phyloP scores from a whole-genome alignment of 2,113 vertebrate species.

The Calidris pugnax region DNA sequence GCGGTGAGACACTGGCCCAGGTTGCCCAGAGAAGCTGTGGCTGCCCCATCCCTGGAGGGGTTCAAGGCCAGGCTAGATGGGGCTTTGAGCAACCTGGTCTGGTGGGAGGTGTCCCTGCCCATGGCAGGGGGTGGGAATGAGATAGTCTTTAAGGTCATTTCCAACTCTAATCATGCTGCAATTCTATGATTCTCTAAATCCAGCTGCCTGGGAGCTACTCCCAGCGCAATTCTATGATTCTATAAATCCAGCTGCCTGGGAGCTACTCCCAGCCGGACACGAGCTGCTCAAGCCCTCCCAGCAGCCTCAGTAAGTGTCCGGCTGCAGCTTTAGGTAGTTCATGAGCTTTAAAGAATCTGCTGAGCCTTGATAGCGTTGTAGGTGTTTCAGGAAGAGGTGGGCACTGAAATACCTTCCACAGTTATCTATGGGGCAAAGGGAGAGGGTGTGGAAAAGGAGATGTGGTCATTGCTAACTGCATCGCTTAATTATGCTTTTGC shows the following conservation, averaged over 20 bases:
- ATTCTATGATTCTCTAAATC: not conserved
- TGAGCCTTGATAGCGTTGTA: rapidly evolving
- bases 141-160: not conserved
- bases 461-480: too few species aligned
- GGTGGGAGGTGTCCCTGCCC: not conserved
- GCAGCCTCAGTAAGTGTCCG: not conserved
- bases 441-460: not conserved
- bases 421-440: not conserved
- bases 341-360: not conserved
- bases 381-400: not conserved
- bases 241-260: not conserved
- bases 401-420: not conserved
- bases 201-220: not conserved
- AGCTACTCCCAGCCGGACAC: not conserved
- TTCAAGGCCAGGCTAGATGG: not conserved
- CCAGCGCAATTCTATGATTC: not conserved
- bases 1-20: not conserved
- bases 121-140: not conserved
- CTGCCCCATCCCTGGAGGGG: not conserved
- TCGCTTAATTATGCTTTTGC: not conserved
- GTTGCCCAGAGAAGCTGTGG: not conserved
- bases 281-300: not conserved
- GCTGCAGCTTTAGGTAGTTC: not conserved
- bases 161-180: not conserved
- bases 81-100: not conserved